These are phyloP conservation scores for Anhinga anhinga DNA, from an alignment of 2,113 vertebrate genomes.

Conservation along the genomic window DNA sequence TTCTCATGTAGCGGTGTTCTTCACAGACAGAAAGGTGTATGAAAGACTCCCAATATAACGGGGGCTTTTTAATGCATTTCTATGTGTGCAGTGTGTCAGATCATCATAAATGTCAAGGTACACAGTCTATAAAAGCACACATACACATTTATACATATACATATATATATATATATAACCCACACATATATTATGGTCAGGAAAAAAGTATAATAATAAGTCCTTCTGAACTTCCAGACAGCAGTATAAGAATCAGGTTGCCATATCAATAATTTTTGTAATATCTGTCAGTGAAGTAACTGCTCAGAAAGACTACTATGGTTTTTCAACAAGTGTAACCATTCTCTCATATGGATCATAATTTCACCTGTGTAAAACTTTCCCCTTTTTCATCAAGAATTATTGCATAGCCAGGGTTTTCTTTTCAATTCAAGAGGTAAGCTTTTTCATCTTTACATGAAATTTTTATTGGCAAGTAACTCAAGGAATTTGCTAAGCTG, in stretches of 20 bases:
- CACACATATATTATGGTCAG: not conserved
- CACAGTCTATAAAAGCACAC: not conserved
- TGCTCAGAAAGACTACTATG: not conserved
- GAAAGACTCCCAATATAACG: not conserved
- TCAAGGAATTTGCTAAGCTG: not conserved
- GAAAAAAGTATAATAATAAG: not conserved
- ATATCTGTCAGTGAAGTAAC: not conserved
- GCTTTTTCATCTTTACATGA: not conserved
- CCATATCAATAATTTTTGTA: not conserved
- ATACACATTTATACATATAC: not conserved
- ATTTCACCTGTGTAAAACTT: not conserved
- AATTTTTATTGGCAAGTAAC: not conserved
- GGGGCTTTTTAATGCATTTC: not conserved
- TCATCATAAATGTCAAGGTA: not conserved
- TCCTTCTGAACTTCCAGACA: not conserved
- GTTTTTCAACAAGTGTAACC: not conserved
- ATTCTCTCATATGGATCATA: not conserved
- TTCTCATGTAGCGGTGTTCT: not conserved
- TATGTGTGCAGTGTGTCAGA: not conserved
- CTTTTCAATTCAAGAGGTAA: not conserved
- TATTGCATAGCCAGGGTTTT: not conserved
- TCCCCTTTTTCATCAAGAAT: not conserved
- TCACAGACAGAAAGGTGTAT: not conserved
- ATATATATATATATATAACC: not conserved
- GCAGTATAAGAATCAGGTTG: not conserved